Percentiles rank a stretch among this genome's conserved stretches.
phyloP scores from a whole-genome alignment of 2,113 vertebrate species.

The Istiophorus platypterus region DNA sequence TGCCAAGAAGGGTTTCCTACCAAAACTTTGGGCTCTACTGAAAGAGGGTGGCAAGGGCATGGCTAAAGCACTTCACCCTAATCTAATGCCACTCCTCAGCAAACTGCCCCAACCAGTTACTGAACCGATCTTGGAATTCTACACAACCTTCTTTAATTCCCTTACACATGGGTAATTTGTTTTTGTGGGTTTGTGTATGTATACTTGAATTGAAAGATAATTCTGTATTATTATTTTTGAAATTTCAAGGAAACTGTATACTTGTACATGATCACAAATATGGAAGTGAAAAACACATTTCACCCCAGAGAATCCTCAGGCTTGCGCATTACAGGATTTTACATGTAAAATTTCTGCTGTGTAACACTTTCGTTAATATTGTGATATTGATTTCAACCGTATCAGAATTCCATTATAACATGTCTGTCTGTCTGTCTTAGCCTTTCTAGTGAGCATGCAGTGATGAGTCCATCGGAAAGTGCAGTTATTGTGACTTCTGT shows the following conservation, averaged over 20 bases:
- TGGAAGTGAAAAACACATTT: neutral
- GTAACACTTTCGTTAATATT: neutral
- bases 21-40: conserved; percentile 91
- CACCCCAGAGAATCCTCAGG: neutral
- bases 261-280: neutral
- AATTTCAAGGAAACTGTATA: neutral
- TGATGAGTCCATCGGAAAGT: conserved; percentile 88
- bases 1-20: conserved; percentile 92
- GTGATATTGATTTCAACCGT: neutral
- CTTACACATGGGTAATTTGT: conserved; percentile 89
- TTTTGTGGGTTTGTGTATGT: neutral
- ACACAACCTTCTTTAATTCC: conserved; percentile 88
- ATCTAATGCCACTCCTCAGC: conserved; percentile 94
- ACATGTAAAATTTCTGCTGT: neutral
- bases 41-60: conserved; percentile 92
- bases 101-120: conserved; percentile 88
- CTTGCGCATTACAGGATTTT: neutral
- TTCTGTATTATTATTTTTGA: neutral
- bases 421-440: conserved; percentile 77
- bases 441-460: conserved; percentile 88
- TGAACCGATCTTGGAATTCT: conserved; percentile 89
- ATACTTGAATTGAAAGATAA: neutral
- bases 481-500: conserved; percentile 88
- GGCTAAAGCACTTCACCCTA: conserved; percentile 91
- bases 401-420: neutral